phyloP scores from a whole-genome alignment of 2,797 vertebrate genomes.

The Sternarchorhynchus goeldii region DNA sequence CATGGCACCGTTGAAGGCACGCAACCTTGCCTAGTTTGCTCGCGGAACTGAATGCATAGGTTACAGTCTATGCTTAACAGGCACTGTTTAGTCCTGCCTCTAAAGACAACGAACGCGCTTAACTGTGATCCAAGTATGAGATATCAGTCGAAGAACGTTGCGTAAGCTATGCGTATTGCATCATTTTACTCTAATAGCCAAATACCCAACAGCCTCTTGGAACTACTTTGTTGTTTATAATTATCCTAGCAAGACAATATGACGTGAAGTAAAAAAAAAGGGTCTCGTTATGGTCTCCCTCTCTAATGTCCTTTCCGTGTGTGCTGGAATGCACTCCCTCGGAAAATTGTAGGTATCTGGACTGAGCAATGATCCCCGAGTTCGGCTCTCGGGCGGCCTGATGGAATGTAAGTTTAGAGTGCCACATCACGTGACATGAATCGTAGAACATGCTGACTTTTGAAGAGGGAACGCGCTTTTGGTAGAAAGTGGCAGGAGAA shows the following conservation, averaged over 20 bases:
- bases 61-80: not conserved
- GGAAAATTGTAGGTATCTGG: no score
- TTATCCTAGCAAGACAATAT: no score
- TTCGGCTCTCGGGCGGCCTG: constrained; percentile 54
- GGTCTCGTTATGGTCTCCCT: no score
- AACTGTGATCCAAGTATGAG: not conserved
- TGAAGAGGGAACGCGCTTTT: no score
- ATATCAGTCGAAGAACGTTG: constrained; percentile 34
- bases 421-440: constrained; percentile 80
- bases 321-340: no score
- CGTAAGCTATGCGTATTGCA: constrained; percentile 28
- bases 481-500: no score
- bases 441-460: no score
- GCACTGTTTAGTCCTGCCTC: no score
- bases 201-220: constrained; percentile 1
- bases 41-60: constrained; percentile 32
- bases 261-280: no score
- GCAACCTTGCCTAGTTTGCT: not conserved
- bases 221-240: no score
- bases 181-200: constrained; percentile 14
- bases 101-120: no score
- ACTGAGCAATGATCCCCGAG: not conserved
- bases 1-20: not conserved
- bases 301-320: no score
- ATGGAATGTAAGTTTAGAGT: constrained; percentile 81